These are phyloP conservation scores for Drosophila jambulina DNA, from an alignment of 1,140 invertebrate genomes.

Conservation along the genomic window DNA sequence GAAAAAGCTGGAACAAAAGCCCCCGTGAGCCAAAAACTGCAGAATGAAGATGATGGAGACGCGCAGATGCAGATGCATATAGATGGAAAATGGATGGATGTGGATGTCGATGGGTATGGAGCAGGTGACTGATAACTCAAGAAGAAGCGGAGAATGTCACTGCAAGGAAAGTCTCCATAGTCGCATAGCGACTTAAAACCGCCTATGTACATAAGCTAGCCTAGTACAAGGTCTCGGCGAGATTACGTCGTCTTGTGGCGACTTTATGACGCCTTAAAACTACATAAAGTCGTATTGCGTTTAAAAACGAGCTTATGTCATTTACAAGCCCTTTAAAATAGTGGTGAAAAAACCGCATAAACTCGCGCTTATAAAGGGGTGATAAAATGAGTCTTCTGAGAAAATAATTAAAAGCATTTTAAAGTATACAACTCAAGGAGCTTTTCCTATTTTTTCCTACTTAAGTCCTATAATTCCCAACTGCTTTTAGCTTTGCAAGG, in stretches of 20 bases:
- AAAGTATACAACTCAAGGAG: not conserved
- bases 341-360: too few relatives aligned
- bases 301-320: too few relatives aligned
- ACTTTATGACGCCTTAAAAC: too few relatives aligned
- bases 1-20: slow-evolving; percentile 60
- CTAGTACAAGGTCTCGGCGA: too few relatives aligned
- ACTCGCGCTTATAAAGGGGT: too few relatives aligned
- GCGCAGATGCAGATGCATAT: slow-evolving; percentile 26
- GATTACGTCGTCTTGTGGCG: too few relatives aligned
- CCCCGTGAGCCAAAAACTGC: slow-evolving; percentile 53
- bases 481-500: not conserved
- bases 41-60: slow-evolving; percentile 36
- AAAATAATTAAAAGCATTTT: not conserved
- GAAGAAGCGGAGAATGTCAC: not conserved
- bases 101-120: slow-evolving; percentile 24
- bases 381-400: too few relatives aligned
- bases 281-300: too few relatives aligned
- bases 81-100: slow-evolving; percentile 14
- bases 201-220: too few relatives aligned
- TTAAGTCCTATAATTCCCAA: not conserved
- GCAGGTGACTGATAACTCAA: slow-evolving; percentile 49
- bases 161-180: slow-evolving; percentile 8
- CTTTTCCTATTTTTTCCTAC: not conserved
- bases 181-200: too few relatives aligned
- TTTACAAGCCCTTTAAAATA: too few relatives aligned